Evolutionary conservation across 2,888 invertebrate species (phyloP), one percentile per base, ranked within the genome.

Genomic region (Spisula subtruncata): DNA sequence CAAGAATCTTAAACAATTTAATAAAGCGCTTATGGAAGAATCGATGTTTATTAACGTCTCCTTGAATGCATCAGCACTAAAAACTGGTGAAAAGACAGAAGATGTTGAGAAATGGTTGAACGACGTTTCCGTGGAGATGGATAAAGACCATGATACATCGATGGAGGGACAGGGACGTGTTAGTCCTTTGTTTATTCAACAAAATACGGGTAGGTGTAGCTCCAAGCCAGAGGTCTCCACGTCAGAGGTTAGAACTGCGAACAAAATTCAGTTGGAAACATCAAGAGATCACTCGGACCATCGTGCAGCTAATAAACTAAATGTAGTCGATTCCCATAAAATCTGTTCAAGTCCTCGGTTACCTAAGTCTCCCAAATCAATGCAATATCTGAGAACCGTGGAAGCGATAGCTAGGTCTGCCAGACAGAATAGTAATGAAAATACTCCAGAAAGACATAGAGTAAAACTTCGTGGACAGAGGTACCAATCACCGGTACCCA

Each of bases 1-100:
- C 16, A 81, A 91, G 48, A 91, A 91, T 82, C 32, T 91, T 46
- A 35, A 88, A 54, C 25, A 75, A 25, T 89, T 91, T 25, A 91
- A 91, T 80, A 75, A 91, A 48, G 89, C 91, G 18, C 83, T 88
- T 41, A 75, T 83, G 25, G 88, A 89, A 14, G 82, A 86, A 41
- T 81, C 85, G 18, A 79, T 85, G 16, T 85, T 89, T 51, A 25
- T 89, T 29, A 89, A 91, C 87, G 83, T 91, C 16, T 89, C 91
- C 14, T 18, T 86, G 10, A 89, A 89, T 25, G 54, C 56, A 29
- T 87, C 91, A 16, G 80, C 51, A 35, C 60, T 29, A 1, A 84
- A 84, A 85, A 54, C 54, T 35, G 51, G 29, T 12, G 85, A 88
- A 32, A 82, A 81, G 8, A 35, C n/a, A 0, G 83, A 81, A 29